Percentiles rank a stretch among this genome's conserved stretches.
Evolutionary conservation across 2,888 invertebrate species (phyloP).

Genomic region (Andrena praecox): DNA sequence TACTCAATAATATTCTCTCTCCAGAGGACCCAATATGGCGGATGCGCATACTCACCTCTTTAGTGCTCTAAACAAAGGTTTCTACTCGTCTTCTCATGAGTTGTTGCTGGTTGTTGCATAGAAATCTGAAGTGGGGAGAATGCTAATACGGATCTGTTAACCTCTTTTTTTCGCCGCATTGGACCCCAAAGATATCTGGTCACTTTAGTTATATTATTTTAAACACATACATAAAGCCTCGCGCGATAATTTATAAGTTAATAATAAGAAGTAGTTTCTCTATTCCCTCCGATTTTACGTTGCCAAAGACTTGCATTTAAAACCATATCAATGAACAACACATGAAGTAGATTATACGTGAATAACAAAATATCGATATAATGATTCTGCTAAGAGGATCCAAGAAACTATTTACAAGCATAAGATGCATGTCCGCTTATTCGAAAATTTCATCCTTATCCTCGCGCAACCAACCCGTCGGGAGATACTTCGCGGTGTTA

Average conservation of each 20-base stretch:
- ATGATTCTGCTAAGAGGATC: slow-evolving; percentile 8
- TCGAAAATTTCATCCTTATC: not conserved
- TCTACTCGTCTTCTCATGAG: too few species aligned
- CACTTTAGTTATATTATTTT: not conserved
- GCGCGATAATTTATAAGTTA: not conserved
- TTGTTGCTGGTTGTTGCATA: too few species aligned
- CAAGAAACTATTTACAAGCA: not conserved
- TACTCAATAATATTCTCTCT: too few species aligned
- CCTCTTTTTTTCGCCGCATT: too few species aligned
- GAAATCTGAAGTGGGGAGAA: too few species aligned
- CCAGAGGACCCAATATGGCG: too few species aligned
- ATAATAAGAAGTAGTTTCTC: too few species aligned
- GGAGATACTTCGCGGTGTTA: too few species aligned
- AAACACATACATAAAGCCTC: not conserved
- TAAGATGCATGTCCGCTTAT: not conserved
- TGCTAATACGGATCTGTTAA: too few species aligned
- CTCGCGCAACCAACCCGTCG: not conserved
- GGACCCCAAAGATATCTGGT: too few species aligned
- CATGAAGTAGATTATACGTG: not conserved
- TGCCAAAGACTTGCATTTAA: not conserved
- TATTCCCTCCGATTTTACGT: not conserved
- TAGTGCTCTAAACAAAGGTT: too few species aligned
- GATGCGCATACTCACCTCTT: too few species aligned
- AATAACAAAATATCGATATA: not conserved
- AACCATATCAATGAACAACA: not conserved